These are phyloP conservation scores for Chlorocebus sabaeus DNA, from an alignment of 2,113 vertebrate species.

Conservation along the genomic window DNA sequence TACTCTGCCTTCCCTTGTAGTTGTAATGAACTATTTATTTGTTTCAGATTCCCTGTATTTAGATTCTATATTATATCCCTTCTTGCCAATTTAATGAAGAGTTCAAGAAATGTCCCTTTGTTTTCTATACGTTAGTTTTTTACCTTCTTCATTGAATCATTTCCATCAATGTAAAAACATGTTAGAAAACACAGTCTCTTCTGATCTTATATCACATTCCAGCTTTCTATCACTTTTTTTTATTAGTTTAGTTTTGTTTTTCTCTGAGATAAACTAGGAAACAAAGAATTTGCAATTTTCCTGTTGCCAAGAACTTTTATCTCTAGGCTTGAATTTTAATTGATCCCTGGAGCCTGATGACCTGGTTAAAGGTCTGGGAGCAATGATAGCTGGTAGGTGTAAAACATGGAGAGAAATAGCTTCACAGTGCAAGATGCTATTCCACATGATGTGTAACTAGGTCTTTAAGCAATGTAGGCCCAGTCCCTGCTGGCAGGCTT, in stretches of 20 bases:
- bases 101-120: not conserved
- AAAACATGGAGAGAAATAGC: not conserved
- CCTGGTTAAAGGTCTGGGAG: not conserved
- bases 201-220: not conserved
- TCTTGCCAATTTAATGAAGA: not conserved
- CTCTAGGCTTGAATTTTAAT: not conserved
- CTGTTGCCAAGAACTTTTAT: not conserved
- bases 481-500: not conserved
- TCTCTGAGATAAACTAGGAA: not conserved
- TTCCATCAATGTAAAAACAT: not conserved
- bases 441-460: rapidly evolving
- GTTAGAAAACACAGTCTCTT: not conserved
- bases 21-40: not conserved
- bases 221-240: not conserved
- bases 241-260: not conserved
- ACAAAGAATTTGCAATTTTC: not conserved
- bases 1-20: not conserved
- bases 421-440: not conserved
- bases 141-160: not conserved
- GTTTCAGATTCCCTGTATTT: not conserved
- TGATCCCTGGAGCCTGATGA: not conserved
- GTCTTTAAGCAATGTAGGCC: not conserved
- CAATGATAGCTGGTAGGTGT: not conserved
- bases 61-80: no score
- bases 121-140: not conserved